Evolutionary conservation across 1,140 invertebrate species (phyloP).

Genomic region (Aporrectodea caliginosa): DNA sequence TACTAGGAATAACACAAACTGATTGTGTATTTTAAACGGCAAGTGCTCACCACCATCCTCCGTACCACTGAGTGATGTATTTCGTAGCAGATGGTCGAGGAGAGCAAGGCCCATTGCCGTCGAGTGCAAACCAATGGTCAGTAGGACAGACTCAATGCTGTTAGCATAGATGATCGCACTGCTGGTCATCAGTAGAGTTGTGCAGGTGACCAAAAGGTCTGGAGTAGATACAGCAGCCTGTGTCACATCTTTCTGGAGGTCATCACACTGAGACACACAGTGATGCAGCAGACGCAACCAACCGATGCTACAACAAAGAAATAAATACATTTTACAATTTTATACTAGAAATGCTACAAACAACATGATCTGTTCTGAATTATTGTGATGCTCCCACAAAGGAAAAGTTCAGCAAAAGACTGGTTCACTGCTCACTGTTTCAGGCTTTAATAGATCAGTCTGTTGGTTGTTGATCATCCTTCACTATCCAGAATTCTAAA

Average conservation of each 20-base stretch:
- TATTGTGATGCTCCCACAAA: too few species aligned
- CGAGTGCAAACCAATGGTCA: conserved; percentile 52
- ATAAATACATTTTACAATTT: too few species aligned
- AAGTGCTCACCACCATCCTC: not conserved
- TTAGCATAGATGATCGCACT: conserved; percentile 55
- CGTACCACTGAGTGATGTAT: not conserved
- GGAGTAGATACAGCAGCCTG: conserved; percentile 63
- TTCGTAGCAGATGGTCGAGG: conserved; percentile 51
- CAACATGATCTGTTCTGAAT: too few species aligned
- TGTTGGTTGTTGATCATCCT: too few species aligned
- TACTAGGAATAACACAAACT: too few species aligned
- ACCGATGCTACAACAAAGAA: conserved; percentile 60
- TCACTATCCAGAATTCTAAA: too few species aligned
- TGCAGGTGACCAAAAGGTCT: conserved; percentile 69
- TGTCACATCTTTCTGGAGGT: conserved; percentile 50
- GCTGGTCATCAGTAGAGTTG: conserved; percentile 69
- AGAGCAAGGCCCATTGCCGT: conserved; percentile 53
- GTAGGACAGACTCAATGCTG: conserved; percentile 54
- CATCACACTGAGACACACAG: conserved; percentile 61
- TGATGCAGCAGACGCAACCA: conserved; percentile 69
- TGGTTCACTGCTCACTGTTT: too few species aligned
- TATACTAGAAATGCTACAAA: too few species aligned
- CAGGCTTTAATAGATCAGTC: too few species aligned
- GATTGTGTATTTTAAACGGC: too few species aligned
- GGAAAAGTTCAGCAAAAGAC: too few species aligned